Evolutionary conservation across 2,797 vertebrate species (phyloP).

Genomic region (Lates japonicus): DNA sequence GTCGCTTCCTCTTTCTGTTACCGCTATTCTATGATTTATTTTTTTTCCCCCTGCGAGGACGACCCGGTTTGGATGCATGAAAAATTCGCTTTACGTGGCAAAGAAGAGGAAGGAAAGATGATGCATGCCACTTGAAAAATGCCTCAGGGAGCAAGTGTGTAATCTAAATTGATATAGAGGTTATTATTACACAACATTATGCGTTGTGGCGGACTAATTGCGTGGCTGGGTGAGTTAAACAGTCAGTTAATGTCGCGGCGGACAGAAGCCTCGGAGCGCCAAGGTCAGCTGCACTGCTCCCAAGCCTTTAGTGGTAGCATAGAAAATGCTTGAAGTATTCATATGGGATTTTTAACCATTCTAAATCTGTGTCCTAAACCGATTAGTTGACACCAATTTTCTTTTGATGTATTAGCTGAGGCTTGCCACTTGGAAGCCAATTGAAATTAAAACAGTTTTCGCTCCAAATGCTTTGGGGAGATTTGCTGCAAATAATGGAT

Average conservation of each 20-base stretch:
- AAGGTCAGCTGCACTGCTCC: conserved; percentile 77
- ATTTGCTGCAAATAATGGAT: conserved; percentile 88
- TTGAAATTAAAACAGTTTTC: conserved; percentile 91
- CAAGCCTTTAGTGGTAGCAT: conserved; percentile 65
- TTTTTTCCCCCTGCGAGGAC: conserved; percentile 11
- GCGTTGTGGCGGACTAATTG: conserved; percentile 85
- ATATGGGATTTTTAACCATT: conserved; percentile 85
- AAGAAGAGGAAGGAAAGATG: conserved; percentile 76
- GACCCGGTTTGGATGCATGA: conserved; percentile 58
- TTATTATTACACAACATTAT: conserved; percentile 86
- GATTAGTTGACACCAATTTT: conserved; percentile 90
- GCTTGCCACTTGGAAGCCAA: conserved; percentile 89
- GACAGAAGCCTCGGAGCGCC: conserved; percentile 81
- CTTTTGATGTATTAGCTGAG: conserved; percentile 91
- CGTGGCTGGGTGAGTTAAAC: conserved; percentile 80
- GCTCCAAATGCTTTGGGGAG: conserved; percentile 88
- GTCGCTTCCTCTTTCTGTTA: conserved; percentile 28
- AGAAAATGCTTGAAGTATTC: conserved; percentile 81
- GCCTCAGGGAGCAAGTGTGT: conserved; percentile 80
- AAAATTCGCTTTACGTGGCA: conserved; percentile 67
- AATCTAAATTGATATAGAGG: conserved; percentile 86
- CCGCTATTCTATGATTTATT: background rate
- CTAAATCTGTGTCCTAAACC: conserved; percentile 89
- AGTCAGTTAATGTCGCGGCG: conserved; percentile 78
- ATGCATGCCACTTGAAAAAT: conserved; percentile 77